Evolutionary conservation across 2,113 vertebrate genomes (phyloP).

Genomic region (Mustelus asterias): DNA sequence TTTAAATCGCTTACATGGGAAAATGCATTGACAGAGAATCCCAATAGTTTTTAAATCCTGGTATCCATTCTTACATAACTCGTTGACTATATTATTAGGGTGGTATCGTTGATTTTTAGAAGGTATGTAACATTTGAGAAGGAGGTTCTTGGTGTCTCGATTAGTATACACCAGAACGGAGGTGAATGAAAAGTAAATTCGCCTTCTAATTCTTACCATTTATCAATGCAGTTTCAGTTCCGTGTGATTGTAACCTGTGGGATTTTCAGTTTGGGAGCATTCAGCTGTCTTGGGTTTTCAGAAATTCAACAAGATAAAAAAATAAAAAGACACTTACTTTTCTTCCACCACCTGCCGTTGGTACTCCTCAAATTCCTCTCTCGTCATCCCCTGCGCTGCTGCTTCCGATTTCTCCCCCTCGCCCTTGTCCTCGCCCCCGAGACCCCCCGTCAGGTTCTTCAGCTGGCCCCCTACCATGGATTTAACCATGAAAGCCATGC

Average conservation of each 20-base stretch:
- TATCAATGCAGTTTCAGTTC: no score
- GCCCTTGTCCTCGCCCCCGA: conserved; percentile 79
- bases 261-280: neutral
- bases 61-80: neutral
- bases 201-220: neutral
- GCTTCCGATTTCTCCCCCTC: conserved; percentile 79
- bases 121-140: neutral
- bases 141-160: neutral
- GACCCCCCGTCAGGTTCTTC: conserved; percentile 90
- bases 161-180: neutral
- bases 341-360: conserved; percentile 94
- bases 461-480: conserved; percentile 90
- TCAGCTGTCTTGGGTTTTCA: neutral
- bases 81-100: neutral
- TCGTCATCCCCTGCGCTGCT: conserved; percentile 84
- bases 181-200: neutral
- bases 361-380: conserved; percentile 92
- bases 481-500: conserved; percentile 97
- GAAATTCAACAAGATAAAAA: neutral
- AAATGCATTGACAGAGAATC: neutral
- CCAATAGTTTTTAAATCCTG: neutral
- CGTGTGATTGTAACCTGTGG: no score
- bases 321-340: conserved; percentile 78
- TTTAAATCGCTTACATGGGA: neutral
- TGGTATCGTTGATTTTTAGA: neutral